Conservation (phyloP, 2,888 invertebrate genomes). For the Phortica okadai region DNA sequence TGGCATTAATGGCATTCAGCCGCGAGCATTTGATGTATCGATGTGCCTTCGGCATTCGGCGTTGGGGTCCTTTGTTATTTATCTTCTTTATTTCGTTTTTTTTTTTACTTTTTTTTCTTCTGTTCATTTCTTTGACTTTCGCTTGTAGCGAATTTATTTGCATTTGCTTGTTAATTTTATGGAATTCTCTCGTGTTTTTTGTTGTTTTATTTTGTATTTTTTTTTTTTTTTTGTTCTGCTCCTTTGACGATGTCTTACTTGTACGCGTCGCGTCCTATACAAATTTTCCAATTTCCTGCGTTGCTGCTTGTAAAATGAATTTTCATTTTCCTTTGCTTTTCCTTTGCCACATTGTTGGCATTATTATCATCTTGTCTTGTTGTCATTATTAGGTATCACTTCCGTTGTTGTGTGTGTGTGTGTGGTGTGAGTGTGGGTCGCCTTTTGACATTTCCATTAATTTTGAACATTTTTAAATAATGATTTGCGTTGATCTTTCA, state of each 20-base stretch:
- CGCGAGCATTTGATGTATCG: slow-evolving; percentile 40
- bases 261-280: slow-evolving; percentile 61
- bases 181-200: slow-evolving; percentile 65
- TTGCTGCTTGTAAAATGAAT: slow-evolving; percentile 4
- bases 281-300: slow-evolving; percentile 10
- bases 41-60: slow-evolving; percentile 50
- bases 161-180: slow-evolving; percentile 71
- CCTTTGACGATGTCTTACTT: slow-evolving; percentile 64
- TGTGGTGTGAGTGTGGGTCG: neutral
- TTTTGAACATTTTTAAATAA: slow-evolving; percentile 40
- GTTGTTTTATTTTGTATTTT: neutral
- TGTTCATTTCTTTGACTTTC: neutral
- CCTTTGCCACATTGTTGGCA: slow-evolving; percentile 39
- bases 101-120: neutral
- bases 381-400: slow-evolving; percentile 60
- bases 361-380: slow-evolving; percentile 44
- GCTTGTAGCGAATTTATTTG: slow-evolving; percentile 57
- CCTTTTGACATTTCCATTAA: slow-evolving; percentile 68
- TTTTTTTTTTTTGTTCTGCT: slow-evolving; percentile 38
- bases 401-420: slow-evolving; percentile 58
- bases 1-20: slow-evolving; percentile 47
- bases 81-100: slow-evolving; percentile 67
- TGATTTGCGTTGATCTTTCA: slow-evolving; percentile 13
- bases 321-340: slow-evolving; percentile 35
- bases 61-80: slow-evolving; percentile 57